These are phyloP conservation scores for Ceratina calcarata DNA, from an alignment of 1,140 invertebrate species.

Conservation along the genomic window DNA sequence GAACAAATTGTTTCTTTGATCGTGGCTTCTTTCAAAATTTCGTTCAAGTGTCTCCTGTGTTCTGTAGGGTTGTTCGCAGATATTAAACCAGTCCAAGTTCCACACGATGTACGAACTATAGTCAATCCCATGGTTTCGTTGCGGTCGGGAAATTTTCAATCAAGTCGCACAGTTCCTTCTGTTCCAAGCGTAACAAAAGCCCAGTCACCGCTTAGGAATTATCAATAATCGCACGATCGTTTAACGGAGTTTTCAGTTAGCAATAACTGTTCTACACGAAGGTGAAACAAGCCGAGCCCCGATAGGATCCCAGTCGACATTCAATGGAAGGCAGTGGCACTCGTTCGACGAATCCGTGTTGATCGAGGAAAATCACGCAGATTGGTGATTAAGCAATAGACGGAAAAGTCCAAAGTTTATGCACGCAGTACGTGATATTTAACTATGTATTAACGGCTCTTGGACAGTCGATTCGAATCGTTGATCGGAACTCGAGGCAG, in stretches of 20 bases:
- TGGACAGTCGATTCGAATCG: conserved; percentile 4
- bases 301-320: no score
- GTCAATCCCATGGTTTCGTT: no score
- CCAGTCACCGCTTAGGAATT: not conserved
- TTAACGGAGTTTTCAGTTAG: not conserved
- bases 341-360: not conserved
- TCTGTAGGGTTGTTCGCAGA: no score
- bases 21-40: no score
- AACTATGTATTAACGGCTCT: not conserved
- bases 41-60: no score
- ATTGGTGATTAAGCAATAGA: not conserved
- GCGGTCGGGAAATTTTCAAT: not conserved
- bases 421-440: not conserved
- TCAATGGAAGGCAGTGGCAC: no score
- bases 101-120: no score
- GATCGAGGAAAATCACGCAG: not conserved
- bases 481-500: not conserved
- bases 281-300: not conserved
- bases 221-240: not conserved
- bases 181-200: not conserved
- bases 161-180: not conserved
- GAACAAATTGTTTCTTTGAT: conserved; percentile 40
- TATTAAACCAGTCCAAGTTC: no score
- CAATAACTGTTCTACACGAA: not conserved
- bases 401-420: not conserved